Base-by-base conservation (phyloP, 2,888 invertebrate genomes). In the Tachystola acroxantha region DNA sequence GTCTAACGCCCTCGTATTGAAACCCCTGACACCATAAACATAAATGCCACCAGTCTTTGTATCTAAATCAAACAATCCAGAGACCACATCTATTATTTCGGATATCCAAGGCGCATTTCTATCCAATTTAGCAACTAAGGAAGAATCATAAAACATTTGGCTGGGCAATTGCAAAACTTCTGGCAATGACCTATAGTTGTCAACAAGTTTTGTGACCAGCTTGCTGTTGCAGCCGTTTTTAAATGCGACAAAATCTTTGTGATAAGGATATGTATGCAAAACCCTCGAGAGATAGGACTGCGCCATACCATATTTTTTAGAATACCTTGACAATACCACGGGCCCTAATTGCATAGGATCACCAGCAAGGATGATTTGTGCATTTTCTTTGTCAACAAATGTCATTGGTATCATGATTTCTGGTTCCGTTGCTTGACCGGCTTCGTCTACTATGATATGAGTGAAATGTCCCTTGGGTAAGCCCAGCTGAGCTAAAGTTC, bases 321-420 rank as follows among this genome's bases (percentile, higher is more conserved):
- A 91, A 46, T 90, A 79, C 42, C 80, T 87, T 28, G 93, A 95
- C 32, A 89, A 61, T 1, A 96, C 79, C 2, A 96, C 90, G 1
- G 98, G 96, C 0, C 97, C 97, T 34, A 98, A 85, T 73, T 98
- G 98, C 79, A 92, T 89, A 1, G 97, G 98, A 88, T 98, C 98
- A 1, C 95, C 94, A 25, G 93, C 92, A 9, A 94, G 79, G 44
- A 94, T 74, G 5, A 92, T 89, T 69, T 94, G 94, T 0, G 92
- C 91, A 39, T 71, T 72, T 10, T 76, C 72, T 45, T 88, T 84
- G 47, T 91, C 88, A 13, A 91, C 74, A 48, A 92, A 89, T 5
- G 91, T 89, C 29, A 96, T 69, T 0, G 97, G 93, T 48, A 96
- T 91, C 89, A 98, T 89, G 34, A 93, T 89, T 77, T 97, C 97